Evolutionary conservation across 1,140 invertebrate genomes (phyloP).

Genomic region (Lasaia peninsularis): DNA sequence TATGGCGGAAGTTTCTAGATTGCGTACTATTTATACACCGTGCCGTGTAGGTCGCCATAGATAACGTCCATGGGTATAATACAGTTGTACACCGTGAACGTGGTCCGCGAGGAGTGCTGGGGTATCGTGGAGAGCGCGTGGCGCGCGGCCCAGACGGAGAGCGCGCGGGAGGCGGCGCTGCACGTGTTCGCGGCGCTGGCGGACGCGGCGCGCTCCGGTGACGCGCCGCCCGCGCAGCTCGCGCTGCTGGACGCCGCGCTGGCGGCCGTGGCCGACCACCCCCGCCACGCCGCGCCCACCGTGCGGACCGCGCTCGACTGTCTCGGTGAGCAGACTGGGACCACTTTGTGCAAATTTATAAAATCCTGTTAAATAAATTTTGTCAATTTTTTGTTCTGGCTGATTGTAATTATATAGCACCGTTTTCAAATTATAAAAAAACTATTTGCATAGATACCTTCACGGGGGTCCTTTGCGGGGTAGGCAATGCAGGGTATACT

Average conservation of each 20-base stretch:
- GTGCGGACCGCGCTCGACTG: slow-evolving; percentile 84
- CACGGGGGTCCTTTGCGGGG: no score
- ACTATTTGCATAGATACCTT: no score
- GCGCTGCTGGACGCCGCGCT: slow-evolving; percentile 80
- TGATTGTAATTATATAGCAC: no score
- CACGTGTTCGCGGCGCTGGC: slow-evolving; percentile 90
- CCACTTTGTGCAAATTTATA: no score
- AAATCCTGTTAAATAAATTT: not conserved
- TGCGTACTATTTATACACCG: no score
- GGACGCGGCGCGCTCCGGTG: slow-evolving; percentile 82
- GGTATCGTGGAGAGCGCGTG: slow-evolving; percentile 77
- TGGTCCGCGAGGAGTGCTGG: slow-evolving; percentile 82
- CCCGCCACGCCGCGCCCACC: slow-evolving; percentile 48
- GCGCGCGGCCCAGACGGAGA: slow-evolving; percentile 32
- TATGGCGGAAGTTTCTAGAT: no score
- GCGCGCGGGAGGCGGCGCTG: slow-evolving; percentile 86
- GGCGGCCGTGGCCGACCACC: slow-evolving; percentile 82
- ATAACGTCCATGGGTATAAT: no score
- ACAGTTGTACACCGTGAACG: slow-evolving; percentile 89
- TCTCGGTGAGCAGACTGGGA: slow-evolving; percentile 77
- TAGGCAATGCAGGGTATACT: no score
- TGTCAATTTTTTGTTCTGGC: no score
- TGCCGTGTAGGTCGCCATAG: no score
- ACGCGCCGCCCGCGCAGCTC: slow-evolving; percentile 84
- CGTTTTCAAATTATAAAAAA: no score